Percentiles rank a stretch among this genome's conserved stretches.
Conservation (phyloP, 2,113 vertebrate genomes). For the Callipepla squamata region DNA sequence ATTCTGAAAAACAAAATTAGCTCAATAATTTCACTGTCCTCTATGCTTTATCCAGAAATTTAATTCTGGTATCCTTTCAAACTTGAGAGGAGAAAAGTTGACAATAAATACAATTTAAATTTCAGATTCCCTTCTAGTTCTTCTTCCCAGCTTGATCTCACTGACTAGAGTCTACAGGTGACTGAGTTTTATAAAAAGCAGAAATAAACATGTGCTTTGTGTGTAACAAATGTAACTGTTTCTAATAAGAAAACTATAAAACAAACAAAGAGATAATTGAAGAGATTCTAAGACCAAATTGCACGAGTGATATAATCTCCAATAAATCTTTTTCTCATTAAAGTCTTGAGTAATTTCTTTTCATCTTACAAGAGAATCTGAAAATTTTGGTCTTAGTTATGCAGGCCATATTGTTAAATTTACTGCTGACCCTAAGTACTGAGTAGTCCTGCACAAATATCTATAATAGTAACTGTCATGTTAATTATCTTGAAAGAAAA, state of each 20-base stretch:
- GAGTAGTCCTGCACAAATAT: background rate
- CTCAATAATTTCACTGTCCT: background rate
- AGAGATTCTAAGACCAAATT: background rate
- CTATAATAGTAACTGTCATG: background rate
- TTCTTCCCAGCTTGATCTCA: background rate
- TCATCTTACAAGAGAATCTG: background rate
- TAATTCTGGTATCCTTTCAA: background rate
- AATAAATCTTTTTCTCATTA: background rate
- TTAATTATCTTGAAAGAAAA: background rate
- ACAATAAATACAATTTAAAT: background rate
- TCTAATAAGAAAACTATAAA: background rate
- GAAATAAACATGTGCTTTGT: background rate
- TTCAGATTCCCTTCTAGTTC: background rate
- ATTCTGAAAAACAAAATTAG: background rate
- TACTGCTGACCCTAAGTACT: background rate
- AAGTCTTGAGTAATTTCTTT: background rate
- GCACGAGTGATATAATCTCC: rapidly evolving
- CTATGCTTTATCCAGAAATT: background rate
- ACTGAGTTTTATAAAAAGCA: background rate
- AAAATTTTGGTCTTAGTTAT: background rate
- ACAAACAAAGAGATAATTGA: background rate
- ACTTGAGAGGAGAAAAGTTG: background rate
- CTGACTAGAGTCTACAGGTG: background rate
- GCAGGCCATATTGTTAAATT: background rate
- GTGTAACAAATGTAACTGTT: background rate